Base-by-base conservation (phyloP, 1,140 invertebrate genomes). In the Brachionus calyciflorus region DNA sequence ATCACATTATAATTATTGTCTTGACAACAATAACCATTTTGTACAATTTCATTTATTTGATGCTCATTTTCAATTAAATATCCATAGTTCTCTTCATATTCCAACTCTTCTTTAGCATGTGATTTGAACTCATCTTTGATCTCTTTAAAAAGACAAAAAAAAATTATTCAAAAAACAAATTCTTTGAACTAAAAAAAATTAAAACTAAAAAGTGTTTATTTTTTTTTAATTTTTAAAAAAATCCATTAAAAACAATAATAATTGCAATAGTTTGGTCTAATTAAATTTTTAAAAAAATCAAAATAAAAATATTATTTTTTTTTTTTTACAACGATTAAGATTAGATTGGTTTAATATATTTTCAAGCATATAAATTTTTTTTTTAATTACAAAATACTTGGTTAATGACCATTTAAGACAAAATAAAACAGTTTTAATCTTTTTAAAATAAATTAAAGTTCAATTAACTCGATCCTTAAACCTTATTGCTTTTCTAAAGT, bases 21-120 rank as follows among this genome's bases (percentile, higher is more conserved):
- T 19, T 49, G 44, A 12, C 65, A 70, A 7, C 41, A 37, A 33
- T 70, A 49, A 6, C 65, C 65, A 30, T 70, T 70, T 49, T 70
- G 65, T 14, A 41, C 37, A 17, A 70, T 49, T 21, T 70, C 65
- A 5, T 28, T 33, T 3, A 70, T 41, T 33, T 49, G 65, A 33
- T 41, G 17, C 3, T 70, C 65, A 70, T 70, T 70, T 33, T 70
- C 65, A 33, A 70, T 70, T 9, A 70, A 21, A 33, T 30, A 70
- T 19, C 44, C 65, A 70, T 49, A 70, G 30, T 49, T 24, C 14
- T 70, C 65, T 33, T 51, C 65, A 51, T 33, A 19, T 51, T 70
- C 65, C 9, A 14, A 70, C 4, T 49, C 44, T 49, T 70, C 26
- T 49, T 49, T 49, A 19, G 65, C 65, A 26, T 49, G 4, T n/a